phyloP scores from a whole-genome alignment of 2,797 vertebrate genomes.

The Zenarchopterus dispar region DNA sequence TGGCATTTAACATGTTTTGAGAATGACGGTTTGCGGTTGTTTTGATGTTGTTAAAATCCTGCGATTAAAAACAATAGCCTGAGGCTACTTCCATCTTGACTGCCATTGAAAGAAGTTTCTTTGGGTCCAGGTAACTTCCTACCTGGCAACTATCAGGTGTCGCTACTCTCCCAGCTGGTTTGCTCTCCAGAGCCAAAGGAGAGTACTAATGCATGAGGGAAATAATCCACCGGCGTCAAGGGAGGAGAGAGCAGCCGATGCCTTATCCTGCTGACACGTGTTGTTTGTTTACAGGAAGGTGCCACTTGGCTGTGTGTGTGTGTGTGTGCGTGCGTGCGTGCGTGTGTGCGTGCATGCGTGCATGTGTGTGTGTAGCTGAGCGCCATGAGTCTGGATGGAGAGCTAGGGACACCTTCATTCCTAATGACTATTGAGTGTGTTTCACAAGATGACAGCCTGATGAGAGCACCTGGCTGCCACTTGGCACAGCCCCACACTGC shows the following conservation, averaged over 20 bases:
- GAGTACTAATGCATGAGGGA: slow-evolving; percentile 57
- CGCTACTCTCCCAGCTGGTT: slow-evolving; percentile 50
- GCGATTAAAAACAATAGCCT: slow-evolving; percentile 4
- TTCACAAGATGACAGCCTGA: slow-evolving; percentile 73
- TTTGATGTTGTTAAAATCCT: too few relatives aligned
- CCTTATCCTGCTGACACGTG: slow-evolving; percentile 60
- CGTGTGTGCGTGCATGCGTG: slow-evolving; percentile 30
- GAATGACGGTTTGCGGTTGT: not conserved
- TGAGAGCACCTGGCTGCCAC: slow-evolving; percentile 74
- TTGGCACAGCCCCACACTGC: slow-evolving; percentile 20
- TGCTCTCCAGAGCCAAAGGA: slow-evolving; percentile 42
- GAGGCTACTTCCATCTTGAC: slow-evolving; percentile 21
- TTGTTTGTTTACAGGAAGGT: slow-evolving; percentile 82
- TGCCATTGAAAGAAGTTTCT: slow-evolving; percentile 51
- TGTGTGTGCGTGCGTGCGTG: slow-evolving; percentile 61
- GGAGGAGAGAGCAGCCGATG: slow-evolving; percentile 48
- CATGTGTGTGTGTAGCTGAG: slow-evolving; percentile 71
- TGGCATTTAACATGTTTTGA: not conserved
- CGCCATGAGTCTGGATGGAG: slow-evolving; percentile 61
- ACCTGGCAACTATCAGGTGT: slow-evolving; percentile 64
- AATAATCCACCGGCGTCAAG: slow-evolving; percentile 60
- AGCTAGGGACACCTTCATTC: slow-evolving; percentile 67
- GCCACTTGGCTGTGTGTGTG: slow-evolving; percentile 75
- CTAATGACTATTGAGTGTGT: slow-evolving; percentile 77
- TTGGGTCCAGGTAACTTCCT: slow-evolving; percentile 48